These are phyloP conservation scores for Pristionchus japonicus DNA, from an alignment of 2,888 invertebrate species.

Conservation along the genomic window DNA sequence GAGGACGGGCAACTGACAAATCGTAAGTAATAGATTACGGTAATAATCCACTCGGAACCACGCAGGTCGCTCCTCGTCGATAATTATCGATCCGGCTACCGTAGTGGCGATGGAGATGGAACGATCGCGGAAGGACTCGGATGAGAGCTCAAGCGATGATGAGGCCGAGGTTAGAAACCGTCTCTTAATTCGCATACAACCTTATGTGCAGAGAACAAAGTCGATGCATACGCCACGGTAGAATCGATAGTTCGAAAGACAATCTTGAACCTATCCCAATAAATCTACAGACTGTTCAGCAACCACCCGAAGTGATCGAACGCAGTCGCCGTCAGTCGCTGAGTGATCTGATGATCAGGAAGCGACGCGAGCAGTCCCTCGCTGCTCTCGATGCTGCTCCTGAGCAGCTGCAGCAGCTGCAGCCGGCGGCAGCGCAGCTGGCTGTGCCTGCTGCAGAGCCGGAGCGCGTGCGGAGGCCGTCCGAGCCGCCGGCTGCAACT, in stretches of 20 bases:
- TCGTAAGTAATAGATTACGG: background rate
- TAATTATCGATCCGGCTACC: slow-evolving; percentile 20
- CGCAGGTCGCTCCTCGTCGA: background rate
- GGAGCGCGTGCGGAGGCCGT: background rate
- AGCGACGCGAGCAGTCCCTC: background rate
- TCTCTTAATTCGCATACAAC: too few species aligned
- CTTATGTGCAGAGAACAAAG: background rate
- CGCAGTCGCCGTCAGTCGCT: background rate
- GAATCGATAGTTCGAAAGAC: background rate
- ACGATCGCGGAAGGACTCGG: background rate
- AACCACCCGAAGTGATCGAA: background rate
- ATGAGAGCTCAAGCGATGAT: slow-evolving; percentile 8
- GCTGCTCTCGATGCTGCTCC: background rate
- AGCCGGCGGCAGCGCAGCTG: background rate
- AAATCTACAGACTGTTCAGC: background rate
- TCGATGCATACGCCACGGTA: background rate
- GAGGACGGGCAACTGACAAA: background rate
- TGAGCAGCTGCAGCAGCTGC: background rate
- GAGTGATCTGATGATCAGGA: background rate
- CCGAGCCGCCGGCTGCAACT: background rate
- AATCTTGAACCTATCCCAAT: background rate
- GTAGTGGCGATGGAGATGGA: slow-evolving; percentile 2
- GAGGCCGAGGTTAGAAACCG: background rate
- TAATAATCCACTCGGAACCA: background rate
- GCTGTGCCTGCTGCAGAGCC: slow-evolving; percentile 1